Evolutionary conservation across 2,888 invertebrate species (phyloP).

Genomic region (Leistus spinibarbis): DNA sequence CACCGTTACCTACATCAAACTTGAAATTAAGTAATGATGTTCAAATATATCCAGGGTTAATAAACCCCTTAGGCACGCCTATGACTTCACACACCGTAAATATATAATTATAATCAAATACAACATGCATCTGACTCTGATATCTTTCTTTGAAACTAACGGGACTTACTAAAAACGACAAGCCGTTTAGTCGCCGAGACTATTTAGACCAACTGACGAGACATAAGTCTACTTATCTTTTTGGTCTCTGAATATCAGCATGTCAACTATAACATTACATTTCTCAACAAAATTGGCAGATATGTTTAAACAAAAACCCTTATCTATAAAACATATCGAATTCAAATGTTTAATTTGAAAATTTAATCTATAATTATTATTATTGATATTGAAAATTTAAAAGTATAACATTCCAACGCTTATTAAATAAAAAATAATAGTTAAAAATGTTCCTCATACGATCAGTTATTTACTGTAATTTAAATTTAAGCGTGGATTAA

Average conservation of each 20-base stretch:
- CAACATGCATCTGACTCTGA: constrained; percentile 4
- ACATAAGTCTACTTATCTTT: background rate
- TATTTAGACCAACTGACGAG: background rate
- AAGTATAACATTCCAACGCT: constrained; percentile 52
- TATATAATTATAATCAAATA: background rate
- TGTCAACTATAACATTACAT: background rate
- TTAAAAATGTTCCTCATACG: constrained; percentile 51
- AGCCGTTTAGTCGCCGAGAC: background rate
- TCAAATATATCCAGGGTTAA: background rate
- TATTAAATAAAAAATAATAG: constrained; percentile 47
- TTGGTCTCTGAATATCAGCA: background rate
- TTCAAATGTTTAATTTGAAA: constrained; percentile 25
- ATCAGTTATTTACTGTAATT: no score
- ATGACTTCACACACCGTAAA: constrained; percentile 1
- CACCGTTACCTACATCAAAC: background rate
- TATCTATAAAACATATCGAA: constrained; percentile 36
- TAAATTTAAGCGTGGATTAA: no score
- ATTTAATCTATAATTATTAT: constrained; percentile 15
- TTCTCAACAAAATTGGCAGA: constrained; percentile 6
- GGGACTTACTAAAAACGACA: background rate
- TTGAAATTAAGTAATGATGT: background rate
- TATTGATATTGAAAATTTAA: constrained; percentile 1
- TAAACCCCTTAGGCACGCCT: background rate
- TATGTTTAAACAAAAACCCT: constrained; percentile 24
- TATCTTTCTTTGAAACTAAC: background rate